Base-by-base conservation (phyloP, 2,113 vertebrate species). In the Tachysurus vachellii region DNA sequence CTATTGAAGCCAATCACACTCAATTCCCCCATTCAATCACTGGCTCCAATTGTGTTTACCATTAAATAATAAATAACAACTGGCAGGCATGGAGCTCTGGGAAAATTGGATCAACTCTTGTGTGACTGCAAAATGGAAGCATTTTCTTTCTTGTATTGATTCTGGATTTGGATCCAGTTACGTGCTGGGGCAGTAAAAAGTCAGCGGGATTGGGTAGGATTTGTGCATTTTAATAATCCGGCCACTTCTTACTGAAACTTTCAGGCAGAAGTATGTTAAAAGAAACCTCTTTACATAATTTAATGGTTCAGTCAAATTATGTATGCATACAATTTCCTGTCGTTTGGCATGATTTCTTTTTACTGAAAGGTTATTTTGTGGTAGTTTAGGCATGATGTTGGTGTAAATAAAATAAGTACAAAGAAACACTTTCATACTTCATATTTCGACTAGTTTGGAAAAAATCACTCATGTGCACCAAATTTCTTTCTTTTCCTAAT, bases 221-320 rank as follows among this genome's bases (percentile, higher is more conserved):
- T 73, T 88, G 70, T 86, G 86, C 66, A 47, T 66, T 84, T 84
- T 82, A 86, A 90, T 80, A 62, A 86, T 88, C 86, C 56, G 0
- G 17, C n/a, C 79, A 71, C 84, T 28, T 77, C 13, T 28, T 54
- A 28, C 17, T 54, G 13, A 79, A 79, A 79, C 50, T 0, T 54
- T 77, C 47, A 75, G 42, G 10, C 8, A 73, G 31, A 71, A 10
- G 70, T 73, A 26, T 23, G 23, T 53, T 50, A 50, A 50, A 75
- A 75, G 10, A 75, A 79, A 54, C 16, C 14, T 54, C 73, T 76
- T 50, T n/a, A n/a, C 26, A 13, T 16, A 17, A 28, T n/a, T 4
- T 16, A 5, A 44, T n/a, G 23, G 5, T 13, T 79, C 7, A 17
- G 13, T 28, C 14, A 36, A 79, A 17, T 54, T 23, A 13, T 28